Evolutionary conservation across 1,140 invertebrate genomes (phyloP), one percentile per base, ranked within the genome.

Genomic region (Vollenhovia emeryi): DNA sequence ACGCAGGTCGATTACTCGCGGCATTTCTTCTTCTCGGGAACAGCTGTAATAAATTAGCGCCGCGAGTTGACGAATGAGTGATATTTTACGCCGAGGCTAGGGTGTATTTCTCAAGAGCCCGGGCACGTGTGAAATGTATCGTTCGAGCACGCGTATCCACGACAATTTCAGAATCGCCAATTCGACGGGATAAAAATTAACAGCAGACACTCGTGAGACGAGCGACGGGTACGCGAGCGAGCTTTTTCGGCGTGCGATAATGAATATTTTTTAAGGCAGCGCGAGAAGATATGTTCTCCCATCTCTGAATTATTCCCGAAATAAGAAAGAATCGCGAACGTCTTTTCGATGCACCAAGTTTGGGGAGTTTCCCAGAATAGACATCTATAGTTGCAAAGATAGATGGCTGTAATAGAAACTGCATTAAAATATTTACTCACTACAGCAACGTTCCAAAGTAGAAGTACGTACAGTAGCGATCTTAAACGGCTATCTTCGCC

Each of bases 1-100:
- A 57, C 66, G 33, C 36, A 43, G 78, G 66, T 33, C 78, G 66
- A 82, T 82, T 82, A 82, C 78, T 57, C 50, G 78, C 50, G 36
- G 36, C 66, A 73, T 82, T 50, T 50, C 48, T 50, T 73, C 66
- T 82, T 82, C 78, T 71, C n/a, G 52, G 27, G 45, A 55, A 59
- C 50, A 21, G 36, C 36, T 2, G 66, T 82, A 82, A 82, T 82
- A 82, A 82, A 82, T 82, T 71, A 71, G 40, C 33, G 62, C 13
- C 24, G 21, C 11, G 11, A 82, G 50, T 57, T 73, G 78, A 82
- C 68, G 50, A 71, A 73, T 82, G 52, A 59, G 45, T 71, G 50
- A 82, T 71, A 59, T 52, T 73, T 73, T 33, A 57, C 15, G 50
- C 66, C 2, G 15, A 40, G 24, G 69, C 64, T 69, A 15, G 7